These are phyloP conservation scores for Pecten maximus DNA, from an alignment of 2,888 invertebrate genomes.

Conservation along the genomic window DNA sequence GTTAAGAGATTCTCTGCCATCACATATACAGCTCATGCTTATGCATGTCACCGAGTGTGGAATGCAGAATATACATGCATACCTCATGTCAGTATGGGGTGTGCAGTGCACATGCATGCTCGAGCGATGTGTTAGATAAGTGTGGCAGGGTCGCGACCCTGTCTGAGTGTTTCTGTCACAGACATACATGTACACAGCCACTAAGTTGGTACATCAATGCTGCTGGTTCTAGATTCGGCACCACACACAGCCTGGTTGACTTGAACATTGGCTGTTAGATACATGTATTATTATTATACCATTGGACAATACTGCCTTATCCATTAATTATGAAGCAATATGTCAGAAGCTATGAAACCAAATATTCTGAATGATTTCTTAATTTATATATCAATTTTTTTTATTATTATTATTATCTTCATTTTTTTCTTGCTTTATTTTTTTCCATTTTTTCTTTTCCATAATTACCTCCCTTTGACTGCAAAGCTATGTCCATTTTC, in stretches of 20 bases:
- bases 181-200: conserved; percentile 15
- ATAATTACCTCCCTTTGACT: too few relatives aligned
- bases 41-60: conserved; percentile 23
- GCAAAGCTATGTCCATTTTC: too few relatives aligned
- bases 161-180: conserved; percentile 8
- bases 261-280: not conserved
- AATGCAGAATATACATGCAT: conserved; percentile 20
- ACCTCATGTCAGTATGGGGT: not conserved
- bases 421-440: too few relatives aligned
- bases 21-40: not conserved
- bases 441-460: too few relatives aligned
- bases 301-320: not conserved
- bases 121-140: conserved; percentile 26
- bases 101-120: conserved; percentile 29
- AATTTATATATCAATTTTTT: too few relatives aligned
- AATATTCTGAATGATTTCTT: too few relatives aligned
- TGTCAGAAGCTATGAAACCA: too few relatives aligned
- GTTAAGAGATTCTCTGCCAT: not conserved
- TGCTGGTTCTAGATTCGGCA: not conserved
- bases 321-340: too few relatives aligned
- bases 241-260: not conserved
- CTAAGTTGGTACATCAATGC: not conserved
- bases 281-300: not conserved
- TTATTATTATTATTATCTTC: too few relatives aligned
- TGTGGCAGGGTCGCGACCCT: not conserved